A percentile compares a stretch with the other conserved stretches of the same genome.
Conservation (phyloP, 2,113 vertebrate genomes). For the Bettongia penicillata region DNA sequence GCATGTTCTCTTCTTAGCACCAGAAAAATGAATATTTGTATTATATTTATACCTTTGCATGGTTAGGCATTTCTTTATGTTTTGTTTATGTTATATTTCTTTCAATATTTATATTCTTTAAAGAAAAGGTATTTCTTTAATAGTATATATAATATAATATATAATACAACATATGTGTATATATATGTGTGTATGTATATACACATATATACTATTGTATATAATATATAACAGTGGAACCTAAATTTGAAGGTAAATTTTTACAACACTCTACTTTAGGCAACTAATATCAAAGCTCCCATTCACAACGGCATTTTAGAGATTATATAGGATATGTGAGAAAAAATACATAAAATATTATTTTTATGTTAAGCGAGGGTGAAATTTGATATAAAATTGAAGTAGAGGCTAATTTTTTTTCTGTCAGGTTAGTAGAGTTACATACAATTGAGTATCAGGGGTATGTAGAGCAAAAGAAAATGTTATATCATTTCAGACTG, state of each 20-base stretch:
- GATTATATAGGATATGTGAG: not conserved
- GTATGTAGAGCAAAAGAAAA: conserved; percentile 25
- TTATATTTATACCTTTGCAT: not conserved
- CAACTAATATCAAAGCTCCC: not conserved
- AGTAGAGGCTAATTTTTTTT: too few species aligned
- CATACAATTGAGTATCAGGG: not conserved
- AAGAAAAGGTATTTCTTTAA: not conserved
- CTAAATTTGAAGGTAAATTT: not conserved
- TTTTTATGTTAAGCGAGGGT: not conserved
- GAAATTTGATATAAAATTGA: not conserved
- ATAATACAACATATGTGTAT: too few species aligned
- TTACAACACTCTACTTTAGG: not conserved
- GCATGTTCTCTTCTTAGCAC: too few species aligned
- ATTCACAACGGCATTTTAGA: not conserved
- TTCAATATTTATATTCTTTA: too few species aligned
- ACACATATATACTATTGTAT: too few species aligned
- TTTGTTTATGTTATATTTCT: too few species aligned
- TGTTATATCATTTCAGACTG: conserved; percentile 6
- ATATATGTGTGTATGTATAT: too few species aligned
- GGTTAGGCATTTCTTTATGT: too few species aligned
- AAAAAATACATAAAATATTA: not conserved
- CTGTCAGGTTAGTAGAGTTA: not conserved
- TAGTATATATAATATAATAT: not conserved
- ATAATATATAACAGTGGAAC: not conserved
- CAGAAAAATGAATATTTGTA: not conserved